Base-by-base conservation (phyloP, 1,140 invertebrate species). In the Drosophila ananassae region DNA sequence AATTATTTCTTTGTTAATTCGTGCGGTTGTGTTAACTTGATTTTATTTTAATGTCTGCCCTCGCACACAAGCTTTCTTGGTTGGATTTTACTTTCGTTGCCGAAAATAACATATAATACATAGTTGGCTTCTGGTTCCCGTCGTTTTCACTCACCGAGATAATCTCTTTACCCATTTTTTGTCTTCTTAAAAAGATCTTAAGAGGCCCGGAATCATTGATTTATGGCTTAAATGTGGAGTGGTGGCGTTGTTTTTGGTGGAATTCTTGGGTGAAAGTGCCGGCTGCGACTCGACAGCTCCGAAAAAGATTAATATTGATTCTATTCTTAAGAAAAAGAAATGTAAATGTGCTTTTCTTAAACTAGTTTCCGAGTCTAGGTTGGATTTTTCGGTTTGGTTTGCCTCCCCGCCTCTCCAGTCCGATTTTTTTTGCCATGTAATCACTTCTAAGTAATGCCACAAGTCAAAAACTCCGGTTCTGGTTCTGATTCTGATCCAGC, bases 1-100 rank as follows among this genome's bases (percentile, higher is more conserved):
- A 69, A 69, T 69, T 71, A 71, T 71, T 71, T 69, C 52, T 71
- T 69, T 71, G 44, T 69, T 69, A 41, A 69, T 50, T 69, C 68
- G 48, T 21, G 28, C 59, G 57, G 59, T 66, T 77, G 75, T 75
- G 74, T 87, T 75, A 81, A 72, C 58, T 82, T 85, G 74, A 87
- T 82, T 82, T 75, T 82, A 85, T 89, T 87, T 89, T 78, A 87
- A 87, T 85, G 83, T 75, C 46, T 55, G 25, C 53, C 37, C 41
- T 8, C 32, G 21, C 28, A 48, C 13, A 30, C 8, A 41, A 41
- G 78, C 66, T 85, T 85, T 87, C 82, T 87, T 85, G 61, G 80
- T 59, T 85, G 69, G 81, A 81, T 85, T 85, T 85, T 87, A 85
- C 82, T 87, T 87, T 87, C 82, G 82, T 87, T 87, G 77, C 61